Percentiles rank a stretch among this genome's conserved stretches.
phyloP scores from a whole-genome alignment of 2,888 invertebrate genomes.

The Osedax fenrisi region DNA sequence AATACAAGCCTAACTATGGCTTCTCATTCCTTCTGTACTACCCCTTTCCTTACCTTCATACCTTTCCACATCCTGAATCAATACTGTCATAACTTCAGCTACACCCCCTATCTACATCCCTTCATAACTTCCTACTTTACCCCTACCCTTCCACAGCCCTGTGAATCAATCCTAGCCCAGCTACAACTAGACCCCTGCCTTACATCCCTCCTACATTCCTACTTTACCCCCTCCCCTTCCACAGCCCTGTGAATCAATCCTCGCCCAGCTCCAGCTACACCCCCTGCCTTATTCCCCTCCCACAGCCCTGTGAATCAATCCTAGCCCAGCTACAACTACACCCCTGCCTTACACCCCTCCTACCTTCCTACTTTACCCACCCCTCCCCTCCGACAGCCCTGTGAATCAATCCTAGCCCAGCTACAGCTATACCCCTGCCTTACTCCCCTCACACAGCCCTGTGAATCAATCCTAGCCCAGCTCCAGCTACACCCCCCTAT shows the following conservation, averaged over 20 bases:
- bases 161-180: not conserved
- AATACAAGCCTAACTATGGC: conserved; percentile 46
- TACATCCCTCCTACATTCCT: too few relatives aligned
- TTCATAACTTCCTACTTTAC: too few relatives aligned
- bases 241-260: conserved; percentile 49
- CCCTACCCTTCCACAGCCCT: not conserved
- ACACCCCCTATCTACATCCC: too few relatives aligned
- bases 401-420: conserved; percentile 2
- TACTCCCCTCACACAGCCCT: conserved; percentile 41
- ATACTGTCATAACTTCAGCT: conserved; percentile 47
- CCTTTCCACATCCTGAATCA: too few relatives aligned
- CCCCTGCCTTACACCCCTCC: too few relatives aligned
- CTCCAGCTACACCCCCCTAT: conserved; percentile 46
- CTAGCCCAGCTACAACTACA: conserved; percentile 49
- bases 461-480: conserved; percentile 49
- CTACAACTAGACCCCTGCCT: not conserved
- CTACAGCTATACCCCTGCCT: not conserved
- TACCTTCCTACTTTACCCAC: too few relatives aligned
- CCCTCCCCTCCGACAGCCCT: too few relatives aligned
- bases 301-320: not conserved
- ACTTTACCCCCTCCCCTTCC: too few relatives aligned
- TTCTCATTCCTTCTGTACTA: too few relatives aligned
- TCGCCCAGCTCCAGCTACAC: conserved; percentile 48
- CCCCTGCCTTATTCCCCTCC: conserved; percentile 34
- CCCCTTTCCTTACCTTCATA: too few relatives aligned